A percentile compares a stretch with the other conserved stretches of the same genome.
These are phyloP conservation scores for Embiotoca jacksoni DNA, from an alignment of 2,113 vertebrate species.

Conservation along the genomic window DNA sequence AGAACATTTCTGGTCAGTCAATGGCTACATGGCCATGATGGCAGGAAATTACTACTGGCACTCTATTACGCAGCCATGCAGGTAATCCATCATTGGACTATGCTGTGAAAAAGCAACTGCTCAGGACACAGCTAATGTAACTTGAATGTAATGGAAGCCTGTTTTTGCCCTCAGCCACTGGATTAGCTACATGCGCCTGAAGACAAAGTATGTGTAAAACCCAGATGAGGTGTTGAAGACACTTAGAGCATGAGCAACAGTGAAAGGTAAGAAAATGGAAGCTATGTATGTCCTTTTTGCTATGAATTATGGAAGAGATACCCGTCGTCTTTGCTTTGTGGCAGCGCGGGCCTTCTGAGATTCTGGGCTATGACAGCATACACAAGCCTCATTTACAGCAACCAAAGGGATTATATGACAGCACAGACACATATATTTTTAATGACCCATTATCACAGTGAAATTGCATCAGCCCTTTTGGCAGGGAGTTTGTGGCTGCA, in stretches of 20 bases:
- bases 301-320: constrained; percentile 77
- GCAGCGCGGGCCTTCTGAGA: constrained; percentile 57
- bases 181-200: constrained; percentile 53
- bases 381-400: constrained; percentile 72
- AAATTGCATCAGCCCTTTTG: constrained; percentile 69
- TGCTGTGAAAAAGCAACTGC: constrained; percentile 1
- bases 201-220: constrained; percentile 48
- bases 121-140: constrained; percentile 22
- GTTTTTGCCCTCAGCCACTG: constrained; percentile 28
- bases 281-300: constrained; percentile 76
- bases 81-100: background rate
- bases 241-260: constrained; percentile 7
- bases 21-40: too few species aligned
- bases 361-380: constrained; percentile 64
- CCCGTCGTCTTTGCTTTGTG: constrained; percentile 67
- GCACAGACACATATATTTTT: constrained; percentile 72
- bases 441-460: constrained; percentile 76
- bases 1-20: too few species aligned
- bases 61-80: background rate
- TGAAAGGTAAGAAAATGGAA: constrained; percentile 64
- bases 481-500: constrained; percentile 43
- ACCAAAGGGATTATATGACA: constrained; percentile 69
- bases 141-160: constrained; percentile 16
- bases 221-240: constrained; percentile 65
- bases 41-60: background rate